These are phyloP conservation scores for Leptarthrus brevirostris DNA, from an alignment of 2,888 invertebrate species.

Conservation along the genomic window DNA sequence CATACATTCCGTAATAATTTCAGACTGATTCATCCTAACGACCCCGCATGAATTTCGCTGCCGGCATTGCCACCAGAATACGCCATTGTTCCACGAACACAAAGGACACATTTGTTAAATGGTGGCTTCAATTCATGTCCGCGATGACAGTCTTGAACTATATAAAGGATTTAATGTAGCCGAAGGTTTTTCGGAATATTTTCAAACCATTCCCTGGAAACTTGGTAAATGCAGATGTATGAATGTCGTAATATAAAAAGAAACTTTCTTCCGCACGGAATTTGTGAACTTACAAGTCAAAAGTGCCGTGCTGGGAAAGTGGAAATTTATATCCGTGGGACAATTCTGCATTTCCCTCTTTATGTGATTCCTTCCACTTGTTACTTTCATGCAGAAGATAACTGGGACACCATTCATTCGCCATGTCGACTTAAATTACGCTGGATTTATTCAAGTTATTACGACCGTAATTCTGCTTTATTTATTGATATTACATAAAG, in stretches of 20 bases:
- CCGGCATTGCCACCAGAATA: background rate
- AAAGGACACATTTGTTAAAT: constrained; percentile 32
- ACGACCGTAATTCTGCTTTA: constrained; percentile 9
- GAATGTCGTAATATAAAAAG: background rate
- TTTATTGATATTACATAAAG: background rate
- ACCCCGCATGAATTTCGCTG: background rate
- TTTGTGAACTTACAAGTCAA: constrained; percentile 30
- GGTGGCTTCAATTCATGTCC: constrained; percentile 18
- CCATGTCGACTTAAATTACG: constrained; percentile 23
- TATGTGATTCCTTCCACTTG: constrained; percentile 19
- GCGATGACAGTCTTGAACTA: constrained; percentile 6
- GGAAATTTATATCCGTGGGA: constrained; percentile 11
- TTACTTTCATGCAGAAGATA: constrained; percentile 9
- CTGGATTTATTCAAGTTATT: constrained; percentile 25
- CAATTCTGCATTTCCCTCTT: background rate
- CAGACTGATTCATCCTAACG: constrained; percentile 7
- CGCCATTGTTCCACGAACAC: constrained; percentile 8
- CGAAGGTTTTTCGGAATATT: background rate
- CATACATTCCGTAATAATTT: constrained; percentile 23
- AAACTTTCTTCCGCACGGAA: background rate
- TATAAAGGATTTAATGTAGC: constrained; percentile 22
- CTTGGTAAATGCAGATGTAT: background rate
- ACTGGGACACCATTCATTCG: constrained; percentile 13
- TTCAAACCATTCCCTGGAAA: background rate
- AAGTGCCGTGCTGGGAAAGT: constrained; percentile 3